Percentiles rank a stretch among this genome's conserved stretches.
Conservation (phyloP, 2,888 invertebrate genomes). For the Camptogramma bilineatum region DNA sequence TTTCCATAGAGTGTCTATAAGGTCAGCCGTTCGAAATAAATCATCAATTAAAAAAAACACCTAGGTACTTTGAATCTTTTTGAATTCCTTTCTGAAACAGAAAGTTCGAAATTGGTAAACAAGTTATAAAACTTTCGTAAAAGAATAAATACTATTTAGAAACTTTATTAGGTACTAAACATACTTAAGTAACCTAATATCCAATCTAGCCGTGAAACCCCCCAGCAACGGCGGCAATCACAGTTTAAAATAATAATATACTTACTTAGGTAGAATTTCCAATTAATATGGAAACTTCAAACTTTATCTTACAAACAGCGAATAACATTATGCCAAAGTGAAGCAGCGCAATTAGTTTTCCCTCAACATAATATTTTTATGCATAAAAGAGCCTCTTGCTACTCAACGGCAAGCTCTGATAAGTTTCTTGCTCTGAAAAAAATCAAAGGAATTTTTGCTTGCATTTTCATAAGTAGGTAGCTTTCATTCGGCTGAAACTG, state of each 20-base stretch:
- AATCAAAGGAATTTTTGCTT: constrained; percentile 43
- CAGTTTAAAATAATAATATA: constrained; percentile 22
- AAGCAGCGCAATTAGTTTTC: constrained; percentile 41
- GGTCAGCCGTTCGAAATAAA: too few relatives aligned
- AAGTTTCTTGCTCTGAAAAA: constrained; percentile 45
- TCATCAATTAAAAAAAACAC: constrained; percentile 1
- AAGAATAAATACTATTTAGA: constrained; percentile 1
- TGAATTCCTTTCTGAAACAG: constrained; percentile 18
- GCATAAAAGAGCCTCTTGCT: constrained; percentile 37
- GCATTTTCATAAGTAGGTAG: constrained; percentile 29
- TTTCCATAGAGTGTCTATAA: too few relatives aligned
- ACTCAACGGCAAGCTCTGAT: constrained; percentile 37
- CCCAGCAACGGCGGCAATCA: not conserved
- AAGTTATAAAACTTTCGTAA: constrained; percentile 6
- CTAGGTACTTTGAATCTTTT: constrained; percentile 4
- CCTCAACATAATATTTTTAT: constrained; percentile 39
- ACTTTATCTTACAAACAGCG: constrained; percentile 29
- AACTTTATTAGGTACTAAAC: too few relatives aligned
- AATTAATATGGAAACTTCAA: constrained; percentile 41
- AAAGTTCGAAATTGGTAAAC: constrained; percentile 8
- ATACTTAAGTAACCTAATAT: not conserved
- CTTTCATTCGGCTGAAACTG: constrained; percentile 19
- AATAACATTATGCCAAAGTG: constrained; percentile 31
- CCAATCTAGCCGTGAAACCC: not conserved
- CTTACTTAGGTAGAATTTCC: constrained; percentile 21